phyloP scores from a whole-genome alignment of 1,140 invertebrate species.

The Philotrypesis tridentata region DNA sequence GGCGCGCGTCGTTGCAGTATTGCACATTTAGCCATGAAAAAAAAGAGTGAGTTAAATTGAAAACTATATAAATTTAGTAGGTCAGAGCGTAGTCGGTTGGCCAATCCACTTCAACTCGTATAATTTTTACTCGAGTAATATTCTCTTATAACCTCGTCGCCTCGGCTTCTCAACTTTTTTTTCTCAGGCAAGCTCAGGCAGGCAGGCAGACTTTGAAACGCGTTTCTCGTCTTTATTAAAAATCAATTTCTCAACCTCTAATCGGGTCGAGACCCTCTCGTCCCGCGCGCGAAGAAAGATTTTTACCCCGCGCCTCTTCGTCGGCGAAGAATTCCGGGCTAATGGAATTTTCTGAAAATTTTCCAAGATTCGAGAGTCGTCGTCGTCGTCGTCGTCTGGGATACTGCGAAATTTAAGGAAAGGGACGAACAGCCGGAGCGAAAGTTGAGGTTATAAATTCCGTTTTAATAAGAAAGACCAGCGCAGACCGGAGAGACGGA shows the following conservation, averaged over 20 bases:
- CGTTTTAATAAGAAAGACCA: constrained; percentile 12
- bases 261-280: not conserved
- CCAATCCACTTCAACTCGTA: too few species aligned
- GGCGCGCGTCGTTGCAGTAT: too few species aligned
- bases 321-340: not conserved
- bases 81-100: too few species aligned
- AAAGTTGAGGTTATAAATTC: not conserved
- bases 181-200: too few species aligned
- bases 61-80: too few species aligned
- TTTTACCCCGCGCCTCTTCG: too few species aligned
- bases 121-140: too few species aligned
- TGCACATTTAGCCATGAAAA: too few species aligned
- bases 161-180: too few species aligned
- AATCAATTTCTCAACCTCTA: not conserved
- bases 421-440: not conserved
- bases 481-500: too few species aligned
- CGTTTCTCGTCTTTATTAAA: constrained; percentile 1
- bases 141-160: too few species aligned
- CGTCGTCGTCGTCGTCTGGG: not conserved
- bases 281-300: not conserved
- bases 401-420: constrained; percentile 1
- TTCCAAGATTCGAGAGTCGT: not conserved
- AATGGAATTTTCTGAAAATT: not conserved
- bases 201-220: not conserved
- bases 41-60: too few species aligned